Conservation (phyloP, 2,888 invertebrate genomes). For the Drosophila quinaria region DNA sequence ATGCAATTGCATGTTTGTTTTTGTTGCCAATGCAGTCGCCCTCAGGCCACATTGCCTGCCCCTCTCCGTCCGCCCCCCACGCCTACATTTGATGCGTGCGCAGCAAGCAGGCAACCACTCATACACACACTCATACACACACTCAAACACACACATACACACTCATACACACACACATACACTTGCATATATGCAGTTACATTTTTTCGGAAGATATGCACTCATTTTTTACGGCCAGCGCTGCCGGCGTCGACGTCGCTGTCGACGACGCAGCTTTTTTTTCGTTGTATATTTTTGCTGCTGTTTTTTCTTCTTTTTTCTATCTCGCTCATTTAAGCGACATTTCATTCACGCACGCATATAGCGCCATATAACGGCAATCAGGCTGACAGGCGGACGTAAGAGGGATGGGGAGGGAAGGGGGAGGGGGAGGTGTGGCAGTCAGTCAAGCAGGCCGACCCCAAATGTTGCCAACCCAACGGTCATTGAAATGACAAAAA, state of each 20-base stretch:
- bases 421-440: background rate
- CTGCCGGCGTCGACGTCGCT: slow-evolving; percentile 43
- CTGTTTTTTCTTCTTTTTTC: slow-evolving; percentile 65
- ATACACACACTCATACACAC: slow-evolving; percentile 21
- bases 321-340: slow-evolving; percentile 78
- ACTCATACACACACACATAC: slow-evolving; percentile 17
- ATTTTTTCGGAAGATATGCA: slow-evolving; percentile 83
- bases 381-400: slow-evolving; percentile 41
- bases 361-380: slow-evolving; percentile 63
- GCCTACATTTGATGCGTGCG: slow-evolving; percentile 73
- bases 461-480: slow-evolving; percentile 47
- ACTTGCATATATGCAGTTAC: slow-evolving; percentile 63
- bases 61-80: background rate
- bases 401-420: background rate
- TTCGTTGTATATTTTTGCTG: slow-evolving; percentile 22
- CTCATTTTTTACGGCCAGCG: slow-evolving; percentile 65
- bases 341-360: slow-evolving; percentile 75
- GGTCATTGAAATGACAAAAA: slow-evolving; percentile 81
- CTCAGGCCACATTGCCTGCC: slow-evolving; percentile 21
- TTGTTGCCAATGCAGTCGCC: slow-evolving; percentile 76
- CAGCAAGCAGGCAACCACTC: slow-evolving; percentile 59
- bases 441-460: slow-evolving; percentile 40
- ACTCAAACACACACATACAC: slow-evolving; percentile 14
- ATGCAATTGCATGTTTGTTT: slow-evolving; percentile 81
- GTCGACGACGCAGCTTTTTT: slow-evolving; percentile 33